Evolutionary conservation across 2,113 vertebrate species (phyloP), one percentile per base, ranked within the genome.

Genomic region (Proterorhinus semilunaris): DNA sequence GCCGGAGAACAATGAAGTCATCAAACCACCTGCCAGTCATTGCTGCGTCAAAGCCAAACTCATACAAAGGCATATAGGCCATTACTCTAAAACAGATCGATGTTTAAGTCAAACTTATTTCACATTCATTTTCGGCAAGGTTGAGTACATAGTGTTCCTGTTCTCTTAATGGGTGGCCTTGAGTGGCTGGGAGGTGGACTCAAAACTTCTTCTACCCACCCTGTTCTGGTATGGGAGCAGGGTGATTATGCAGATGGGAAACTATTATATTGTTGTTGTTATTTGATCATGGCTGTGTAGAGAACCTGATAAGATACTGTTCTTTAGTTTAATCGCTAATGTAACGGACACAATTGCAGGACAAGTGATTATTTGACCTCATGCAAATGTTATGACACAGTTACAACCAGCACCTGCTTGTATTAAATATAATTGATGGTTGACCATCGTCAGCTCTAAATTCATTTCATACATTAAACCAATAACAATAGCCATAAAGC

Each of bases 231-330:
- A 42, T 61, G 8, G 58, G 36, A 44, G 42, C 42, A 44, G 75
- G 73, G 66, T 75, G 75, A 81, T 79, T 79, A 80, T 83, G 76
- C 45, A 83, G 77, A 84, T 79, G 17, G 63, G 52, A 64, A 46
- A 16, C 5, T 7, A 44, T 44, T 44, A 15, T 65, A 55, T 69
- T 72, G 52, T 68, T 36, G 27, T 36, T 36, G 27, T 36, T 36
- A 4, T 5, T 80, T 50, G 63, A 72, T 69, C 59, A 67, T 62
- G 68, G 66, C 72, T 68, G 44, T 46, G 43, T 68, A 21, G 62
- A 83, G 62, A 62, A 15, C 44, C 45, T 43, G 47, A 64, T 58
- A 44, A 74, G 66, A 53, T 8, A 10, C 69, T 49, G 76, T n/a
- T 74, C 17, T 68, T 72, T 52, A 63, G 52, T 66, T 48, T 17